Evolutionary conservation across 1,140 invertebrate species (phyloP).

Genomic region (Teleogryllus occipitalis): DNA sequence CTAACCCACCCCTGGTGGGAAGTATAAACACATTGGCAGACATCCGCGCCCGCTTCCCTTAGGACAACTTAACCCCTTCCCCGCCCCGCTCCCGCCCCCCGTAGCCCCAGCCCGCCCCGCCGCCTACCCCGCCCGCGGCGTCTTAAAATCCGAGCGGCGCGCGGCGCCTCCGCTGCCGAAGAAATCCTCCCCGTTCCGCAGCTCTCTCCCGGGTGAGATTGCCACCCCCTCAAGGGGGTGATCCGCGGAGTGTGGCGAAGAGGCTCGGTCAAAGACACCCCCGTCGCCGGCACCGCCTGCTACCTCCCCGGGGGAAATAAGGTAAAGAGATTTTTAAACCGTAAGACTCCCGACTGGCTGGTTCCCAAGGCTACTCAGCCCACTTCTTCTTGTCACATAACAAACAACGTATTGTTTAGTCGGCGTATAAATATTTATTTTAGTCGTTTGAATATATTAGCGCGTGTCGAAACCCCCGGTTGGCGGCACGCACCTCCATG

Average conservation of each 20-base stretch:
- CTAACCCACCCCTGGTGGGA: not conserved
- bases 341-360: not conserved
- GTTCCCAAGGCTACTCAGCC: not conserved
- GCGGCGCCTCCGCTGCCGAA: not conserved
- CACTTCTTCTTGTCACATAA: not conserved
- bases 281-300: not conserved
- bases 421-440: not conserved
- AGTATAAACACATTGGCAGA: conserved; percentile 4
- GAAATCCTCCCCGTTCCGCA: not conserved
- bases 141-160: not conserved
- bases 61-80: not conserved
- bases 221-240: not conserved
- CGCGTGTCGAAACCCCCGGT: not conserved
- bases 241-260: not conserved
- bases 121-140: not conserved
- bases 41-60: not conserved
- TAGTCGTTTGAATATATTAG: not conserved
- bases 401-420: not conserved
- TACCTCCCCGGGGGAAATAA: not conserved
- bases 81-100: no score
- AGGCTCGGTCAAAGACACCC: not conserved
- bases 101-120: no score
- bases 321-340: not conserved
- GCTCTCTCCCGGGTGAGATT: not conserved
- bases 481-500: no score